These are phyloP conservation scores for Mythimna pallens DNA, from an alignment of 2,888 invertebrate genomes.

Conservation along the genomic window DNA sequence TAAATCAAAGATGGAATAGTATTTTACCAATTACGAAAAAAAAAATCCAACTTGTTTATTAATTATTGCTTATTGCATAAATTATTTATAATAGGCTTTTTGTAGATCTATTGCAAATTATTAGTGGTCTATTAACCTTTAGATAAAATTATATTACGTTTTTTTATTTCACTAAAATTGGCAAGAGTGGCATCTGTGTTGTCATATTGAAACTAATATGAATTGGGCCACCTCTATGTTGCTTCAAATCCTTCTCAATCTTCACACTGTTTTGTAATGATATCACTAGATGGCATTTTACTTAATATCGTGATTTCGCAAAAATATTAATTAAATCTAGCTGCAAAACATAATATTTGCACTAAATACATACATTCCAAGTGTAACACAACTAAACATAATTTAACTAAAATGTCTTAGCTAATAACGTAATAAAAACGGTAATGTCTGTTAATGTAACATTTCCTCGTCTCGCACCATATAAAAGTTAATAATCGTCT, in stretches of 20 bases:
- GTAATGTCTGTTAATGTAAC: slow-evolving; percentile 56
- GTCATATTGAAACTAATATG: neutral
- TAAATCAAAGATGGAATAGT: neutral
- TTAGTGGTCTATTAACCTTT: slow-evolving; percentile 4
- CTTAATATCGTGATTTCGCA: slow-evolving; percentile 4
- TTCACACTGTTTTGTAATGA: slow-evolving; percentile 20
- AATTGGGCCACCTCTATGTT: neutral
- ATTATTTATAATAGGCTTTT: neutral
- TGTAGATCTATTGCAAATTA: neutral
- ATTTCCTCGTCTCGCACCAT: slow-evolving; percentile 41
- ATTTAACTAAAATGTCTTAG: slow-evolving; percentile 19
- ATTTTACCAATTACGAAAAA: neutral
- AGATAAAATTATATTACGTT: neutral
- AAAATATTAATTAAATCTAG: slow-evolving; percentile 4
- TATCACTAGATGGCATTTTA: slow-evolving; percentile 49
- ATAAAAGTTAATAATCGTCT: slow-evolving; percentile 44
- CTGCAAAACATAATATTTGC: neutral
- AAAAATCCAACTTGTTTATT: neutral
- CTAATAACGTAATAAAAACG: slow-evolving; percentile 46
- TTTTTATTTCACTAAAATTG: neutral
- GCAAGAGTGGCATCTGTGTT: slow-evolving; percentile 47
- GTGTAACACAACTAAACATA: slow-evolving; percentile 13
- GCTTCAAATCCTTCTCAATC: neutral
- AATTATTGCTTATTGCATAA: neutral
- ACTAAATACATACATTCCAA: slow-evolving; percentile 19